A percentile compares a stretch with the other conserved stretches of the same genome.
Evolutionary conservation across 2,113 vertebrate species (phyloP).

Genomic region (Procavia capensis): DNA sequence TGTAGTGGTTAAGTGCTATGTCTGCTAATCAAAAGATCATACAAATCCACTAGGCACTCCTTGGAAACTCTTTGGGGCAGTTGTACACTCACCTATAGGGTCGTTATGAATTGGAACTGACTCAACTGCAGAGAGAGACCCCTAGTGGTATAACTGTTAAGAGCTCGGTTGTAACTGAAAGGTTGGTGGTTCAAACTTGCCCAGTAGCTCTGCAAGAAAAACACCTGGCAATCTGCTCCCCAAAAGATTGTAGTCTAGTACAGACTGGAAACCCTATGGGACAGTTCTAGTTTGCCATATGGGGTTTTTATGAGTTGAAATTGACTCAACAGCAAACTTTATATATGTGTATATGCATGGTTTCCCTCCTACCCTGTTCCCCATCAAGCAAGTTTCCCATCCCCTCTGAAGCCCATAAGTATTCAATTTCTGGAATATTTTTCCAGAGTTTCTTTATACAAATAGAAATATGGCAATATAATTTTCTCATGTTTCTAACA

Average conservation of each 20-base stretch:
- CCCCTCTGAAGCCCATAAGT: neutral
- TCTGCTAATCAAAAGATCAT: too few relatives aligned
- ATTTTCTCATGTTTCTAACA: constrained; percentile 49
- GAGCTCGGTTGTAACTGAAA: too few relatives aligned
- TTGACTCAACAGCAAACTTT: neutral
- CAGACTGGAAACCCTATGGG: neutral
- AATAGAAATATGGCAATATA: neutral
- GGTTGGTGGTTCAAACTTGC: too few relatives aligned
- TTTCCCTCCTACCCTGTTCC: neutral
- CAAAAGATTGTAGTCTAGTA: neutral
- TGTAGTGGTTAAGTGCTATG: too few relatives aligned
- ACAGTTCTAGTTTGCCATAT: neutral
- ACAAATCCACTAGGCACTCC: too few relatives aligned
- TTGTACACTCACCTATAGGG: too few relatives aligned
- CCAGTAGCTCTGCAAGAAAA: neutral
- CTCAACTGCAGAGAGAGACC: too few relatives aligned
- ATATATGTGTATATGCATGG: neutral
- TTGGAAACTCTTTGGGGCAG: too few relatives aligned
- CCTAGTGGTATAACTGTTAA: too few relatives aligned
- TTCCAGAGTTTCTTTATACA: constrained; percentile 42
- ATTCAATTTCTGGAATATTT: constrained; percentile 44
- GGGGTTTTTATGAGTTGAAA: neutral
- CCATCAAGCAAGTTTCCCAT: neutral
- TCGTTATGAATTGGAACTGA: too few relatives aligned
- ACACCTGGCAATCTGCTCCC: neutral